Percentiles rank a stretch among this genome's conserved stretches.
Conservation (phyloP, 2,113 vertebrate species). For the Nycticorax nycticorax region DNA sequence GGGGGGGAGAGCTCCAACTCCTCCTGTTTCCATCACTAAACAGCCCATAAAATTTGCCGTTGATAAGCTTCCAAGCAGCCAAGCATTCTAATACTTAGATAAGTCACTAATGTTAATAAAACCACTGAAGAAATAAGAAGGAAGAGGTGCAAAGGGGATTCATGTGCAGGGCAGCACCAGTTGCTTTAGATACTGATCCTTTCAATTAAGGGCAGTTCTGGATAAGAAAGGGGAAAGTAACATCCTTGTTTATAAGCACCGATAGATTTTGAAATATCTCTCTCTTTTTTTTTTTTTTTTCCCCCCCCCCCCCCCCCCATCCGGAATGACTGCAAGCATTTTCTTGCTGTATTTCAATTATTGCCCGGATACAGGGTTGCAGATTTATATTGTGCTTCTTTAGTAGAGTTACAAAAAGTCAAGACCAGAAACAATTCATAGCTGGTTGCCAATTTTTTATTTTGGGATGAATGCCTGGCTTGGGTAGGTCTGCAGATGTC, state of each 20-base stretch:
- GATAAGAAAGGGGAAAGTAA: conserved; percentile 67
- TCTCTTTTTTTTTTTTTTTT: not conserved
- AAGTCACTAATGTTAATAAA: conserved; percentile 66
- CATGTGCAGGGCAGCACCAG: conserved; percentile 45
- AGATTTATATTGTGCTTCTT: conserved; percentile 58
- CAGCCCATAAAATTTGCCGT: conserved; percentile 69
- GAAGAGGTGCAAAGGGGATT: conserved; percentile 53
- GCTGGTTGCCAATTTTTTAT: conserved; percentile 42
- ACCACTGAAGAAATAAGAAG: conserved; percentile 32
- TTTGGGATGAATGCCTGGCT: conserved; percentile 42
- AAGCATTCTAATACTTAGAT: conserved; percentile 58
- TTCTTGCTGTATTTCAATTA: conserved; percentile 41
- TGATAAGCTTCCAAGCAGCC: conserved; percentile 63
- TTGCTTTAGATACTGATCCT: conserved; percentile 62
- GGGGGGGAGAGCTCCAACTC: conserved; percentile 45
- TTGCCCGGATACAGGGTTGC: conserved; percentile 33
- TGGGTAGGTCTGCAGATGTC: conserved; percentile 30
- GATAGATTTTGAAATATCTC: conserved; percentile 29
- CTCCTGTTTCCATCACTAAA: conserved; percentile 68
- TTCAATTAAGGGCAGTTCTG: conserved; percentile 14
- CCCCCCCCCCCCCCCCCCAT: not conserved
- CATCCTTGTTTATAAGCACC: conserved; percentile 63
- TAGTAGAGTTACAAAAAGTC: conserved; percentile 41
- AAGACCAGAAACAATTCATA: conserved; percentile 41
- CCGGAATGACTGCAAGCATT: not conserved